Base-by-base conservation (phyloP, 2,888 invertebrate genomes). In the Dyspetes luteomarginatus region DNA sequence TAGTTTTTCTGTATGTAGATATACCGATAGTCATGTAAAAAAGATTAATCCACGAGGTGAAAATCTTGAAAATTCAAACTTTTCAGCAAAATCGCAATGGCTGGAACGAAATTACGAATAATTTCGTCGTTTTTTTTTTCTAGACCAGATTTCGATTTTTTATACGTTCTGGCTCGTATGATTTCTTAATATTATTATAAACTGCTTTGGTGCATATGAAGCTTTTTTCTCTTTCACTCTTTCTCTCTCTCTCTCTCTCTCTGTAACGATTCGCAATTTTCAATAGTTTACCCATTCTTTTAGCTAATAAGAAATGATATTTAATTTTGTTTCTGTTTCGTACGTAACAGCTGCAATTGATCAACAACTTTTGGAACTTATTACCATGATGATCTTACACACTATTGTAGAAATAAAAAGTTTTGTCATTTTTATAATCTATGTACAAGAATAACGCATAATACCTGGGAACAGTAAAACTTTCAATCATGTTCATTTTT, bases 381-480 rank as follows among this genome's bases (percentile, higher is more conserved):
- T 81, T 77, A 81, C 81, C 81, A 77, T 81, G 68, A 81, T 69
- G 73, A 81, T 56, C 69, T 81, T 77, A 81, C 28, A 41, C 22
- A 77, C 77, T 81, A 81, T 56, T 22, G 50, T 77, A 73, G 68
- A 81, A 81, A 81, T 81, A 73, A 81, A 77, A 73, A 30, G 48
- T 68, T 73, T 69, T 56, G 36, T 68, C 19, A 68, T 68, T 74
- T 36, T 43, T 52, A 58, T 67, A 28, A 26, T 30, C 36, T 81
- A 81, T 77, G 55, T 77, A 81, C 77, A 81, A 68, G 77, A 77
- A 81, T 77, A 81, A 68, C 67, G 60, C 55, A 22, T 77, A 73
- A 77, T 77, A 73, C 73, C 55, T 77, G 72, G 64, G 48, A 65
- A 73, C 50, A 22, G 48, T 67, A 36, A 68, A 73, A 77, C 50